phyloP scores from a whole-genome alignment of 2,888 invertebrate genomes.

The Pachydiplax longipennis region DNA sequence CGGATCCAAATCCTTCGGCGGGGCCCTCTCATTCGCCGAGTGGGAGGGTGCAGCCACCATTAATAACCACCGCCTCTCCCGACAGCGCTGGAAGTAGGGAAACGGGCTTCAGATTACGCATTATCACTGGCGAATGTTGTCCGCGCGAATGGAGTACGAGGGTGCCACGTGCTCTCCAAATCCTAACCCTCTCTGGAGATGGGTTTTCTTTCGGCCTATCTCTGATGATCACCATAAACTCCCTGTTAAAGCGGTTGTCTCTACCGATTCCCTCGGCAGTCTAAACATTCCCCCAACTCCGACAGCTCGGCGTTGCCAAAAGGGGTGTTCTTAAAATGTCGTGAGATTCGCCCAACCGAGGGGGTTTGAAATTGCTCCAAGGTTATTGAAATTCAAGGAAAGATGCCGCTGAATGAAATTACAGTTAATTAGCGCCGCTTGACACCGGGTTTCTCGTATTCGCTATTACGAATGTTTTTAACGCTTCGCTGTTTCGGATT shows the following conservation, averaged over 20 bases:
- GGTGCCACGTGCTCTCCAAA: neutral
- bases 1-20: slow-evolving; percentile 28
- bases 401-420: too few relatives aligned
- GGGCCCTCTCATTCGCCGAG: neutral
- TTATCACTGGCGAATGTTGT: slow-evolving; percentile 32
- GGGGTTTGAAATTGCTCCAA: neutral
- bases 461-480: too few relatives aligned
- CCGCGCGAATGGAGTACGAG: neutral
- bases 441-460: too few relatives aligned
- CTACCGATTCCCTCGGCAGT: neutral
- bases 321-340: too few relatives aligned
- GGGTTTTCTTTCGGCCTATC: neutral
- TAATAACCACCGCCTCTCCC: neutral
- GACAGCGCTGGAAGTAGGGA: neutral
- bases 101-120: neutral
- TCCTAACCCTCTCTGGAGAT: neutral
- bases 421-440: too few relatives aligned
- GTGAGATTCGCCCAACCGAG: too few relatives aligned
- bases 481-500: too few relatives aligned
- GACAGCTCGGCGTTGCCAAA: neutral
- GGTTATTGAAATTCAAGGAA: too few relatives aligned
- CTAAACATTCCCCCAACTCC: neutral
- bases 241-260: slow-evolving; percentile 5
- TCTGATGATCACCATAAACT: slow-evolving; percentile 38
- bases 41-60: neutral